These are phyloP conservation scores for Parus major DNA, from an alignment of 2,113 vertebrate species.

Conservation along the genomic window DNA sequence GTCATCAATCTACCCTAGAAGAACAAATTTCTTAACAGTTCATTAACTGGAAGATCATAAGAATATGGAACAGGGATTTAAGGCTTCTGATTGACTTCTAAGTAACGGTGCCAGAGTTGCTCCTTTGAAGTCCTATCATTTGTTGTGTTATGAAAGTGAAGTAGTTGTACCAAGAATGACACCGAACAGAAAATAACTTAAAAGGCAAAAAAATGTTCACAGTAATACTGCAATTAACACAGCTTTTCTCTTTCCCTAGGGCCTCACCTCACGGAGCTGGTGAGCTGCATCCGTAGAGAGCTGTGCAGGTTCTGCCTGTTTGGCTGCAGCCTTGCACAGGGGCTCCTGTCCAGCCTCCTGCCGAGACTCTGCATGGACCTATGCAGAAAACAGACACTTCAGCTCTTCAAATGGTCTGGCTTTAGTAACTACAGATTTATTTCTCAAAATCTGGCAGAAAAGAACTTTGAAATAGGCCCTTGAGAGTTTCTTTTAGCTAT, in stretches of 20 bases:
- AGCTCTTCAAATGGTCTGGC: neutral
- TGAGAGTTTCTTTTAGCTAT: neutral
- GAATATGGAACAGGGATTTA: neutral
- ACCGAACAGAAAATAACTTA: neutral
- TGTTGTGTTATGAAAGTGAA: neutral
- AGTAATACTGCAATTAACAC: neutral
- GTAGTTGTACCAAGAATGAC: neutral
- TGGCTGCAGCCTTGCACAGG: slow-evolving; percentile 81
- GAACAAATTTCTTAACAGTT: neutral
- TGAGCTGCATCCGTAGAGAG: slow-evolving; percentile 78
- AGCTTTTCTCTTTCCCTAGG: neutral
- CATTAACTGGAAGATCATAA: neutral
- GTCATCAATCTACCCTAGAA: neutral
- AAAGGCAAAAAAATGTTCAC: neutral
- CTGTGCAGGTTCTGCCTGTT: slow-evolving; percentile 80
- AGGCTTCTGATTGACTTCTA: neutral
- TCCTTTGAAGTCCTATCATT: neutral
- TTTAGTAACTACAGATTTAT: neutral
- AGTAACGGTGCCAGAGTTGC: neutral
- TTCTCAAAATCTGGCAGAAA: neutral
- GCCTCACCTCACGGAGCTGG: slow-evolving; percentile 85
- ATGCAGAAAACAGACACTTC: neutral
- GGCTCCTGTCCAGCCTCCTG: slow-evolving; percentile 81
- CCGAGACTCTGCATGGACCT: slow-evolving; percentile 85
- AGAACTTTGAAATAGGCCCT: neutral